Evolutionary conservation across 2,888 invertebrate genomes (phyloP), one percentile per base, ranked within the genome.

Genomic region (Tenthredo scrophulariae): DNA sequence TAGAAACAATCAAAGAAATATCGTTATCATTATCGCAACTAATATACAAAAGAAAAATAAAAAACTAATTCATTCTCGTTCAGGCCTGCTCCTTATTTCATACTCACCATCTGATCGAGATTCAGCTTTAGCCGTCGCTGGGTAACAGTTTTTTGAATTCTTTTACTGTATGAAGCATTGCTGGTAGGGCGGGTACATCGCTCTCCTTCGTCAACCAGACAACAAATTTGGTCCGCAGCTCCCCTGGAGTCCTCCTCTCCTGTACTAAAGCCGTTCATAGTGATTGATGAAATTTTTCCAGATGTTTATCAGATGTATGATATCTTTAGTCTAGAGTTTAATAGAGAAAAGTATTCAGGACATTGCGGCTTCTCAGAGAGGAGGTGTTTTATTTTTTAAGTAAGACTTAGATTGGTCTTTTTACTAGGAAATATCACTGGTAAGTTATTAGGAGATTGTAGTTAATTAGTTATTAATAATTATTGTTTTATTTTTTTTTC

Each of bases 131-230:
- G 96, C 91, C 97, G 96, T 91, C 98, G 96, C 92, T 98, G 98
- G 84, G 97, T 97, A 54, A 98, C 98, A 85, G 97, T 98, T 94
- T 98, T 99, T 94, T 99, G 98, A 90, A 99, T 98, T 89, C 98
- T 96, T 93, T 99, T 99, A 94, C 98, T 98, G 94, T 99, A 99
- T 74, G 98, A 97, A 89, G 99, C 99, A 95, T 98, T 98, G 87
- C 98, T 98, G 89, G 98, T 98, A 85, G 97, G 96, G 91, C 98
- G 96, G 88, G 96, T 95, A 94, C 99, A 99, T 88, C 98, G 95
- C 89, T 97, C 97, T 88, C 96, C 96, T 93, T 98, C 98, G 93
- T 98, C 98, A 91, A 98, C 96, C 89, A 99, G 95, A 94, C 98
- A 98, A 94, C 99, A 99, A 91, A 97, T 96, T 94, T 98, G 97